These are phyloP conservation scores for Dendrolimus kikuchii DNA, from an alignment of 1,140 invertebrate species.

Conservation along the genomic window DNA sequence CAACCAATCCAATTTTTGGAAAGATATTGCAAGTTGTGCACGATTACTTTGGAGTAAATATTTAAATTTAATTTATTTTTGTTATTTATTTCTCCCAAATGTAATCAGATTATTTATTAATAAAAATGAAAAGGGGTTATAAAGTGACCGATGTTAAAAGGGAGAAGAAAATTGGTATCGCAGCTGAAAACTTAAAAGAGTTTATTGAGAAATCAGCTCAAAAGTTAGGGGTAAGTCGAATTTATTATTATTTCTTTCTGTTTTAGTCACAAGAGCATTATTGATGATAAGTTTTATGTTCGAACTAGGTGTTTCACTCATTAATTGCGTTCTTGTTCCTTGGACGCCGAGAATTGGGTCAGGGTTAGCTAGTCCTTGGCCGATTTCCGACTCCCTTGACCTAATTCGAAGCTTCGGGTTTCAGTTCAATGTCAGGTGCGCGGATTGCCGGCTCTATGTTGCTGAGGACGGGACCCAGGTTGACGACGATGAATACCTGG, in stretches of 20 bases:
- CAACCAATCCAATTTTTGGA: too few species aligned
- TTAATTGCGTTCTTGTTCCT: slow-evolving; percentile 17
- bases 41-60: too few species aligned
- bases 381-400: slow-evolving; percentile 37
- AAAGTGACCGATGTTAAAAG: slow-evolving; percentile 80
- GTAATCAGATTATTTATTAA: slow-evolving; percentile 19
- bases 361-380: slow-evolving; percentile 45
- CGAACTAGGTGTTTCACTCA: slow-evolving; percentile 19
- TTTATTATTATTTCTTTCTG: slow-evolving; percentile 9
- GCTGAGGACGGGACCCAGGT: slow-evolving; percentile 81
- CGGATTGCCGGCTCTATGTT: slow-evolving; percentile 63
- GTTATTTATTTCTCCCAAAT: slow-evolving; percentile 3
- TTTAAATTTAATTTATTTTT: slow-evolving; percentile 1
- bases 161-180: slow-evolving; percentile 78
- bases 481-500: slow-evolving; percentile 82
- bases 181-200: slow-evolving; percentile 76
- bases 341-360: slow-evolving; percentile 27
- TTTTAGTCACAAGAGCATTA: slow-evolving; percentile 1
- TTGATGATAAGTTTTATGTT: background rate
- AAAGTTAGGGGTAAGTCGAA: slow-evolving; percentile 78
- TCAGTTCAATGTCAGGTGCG: slow-evolving; percentile 62
- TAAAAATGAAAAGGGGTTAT: slow-evolving; percentile 76
- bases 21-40: too few species aligned
- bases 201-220: slow-evolving; percentile 76
- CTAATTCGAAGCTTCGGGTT: slow-evolving; percentile 40